Base-by-base conservation (phyloP, 2,888 invertebrate genomes). In the Seladonia tumulorum region DNA sequence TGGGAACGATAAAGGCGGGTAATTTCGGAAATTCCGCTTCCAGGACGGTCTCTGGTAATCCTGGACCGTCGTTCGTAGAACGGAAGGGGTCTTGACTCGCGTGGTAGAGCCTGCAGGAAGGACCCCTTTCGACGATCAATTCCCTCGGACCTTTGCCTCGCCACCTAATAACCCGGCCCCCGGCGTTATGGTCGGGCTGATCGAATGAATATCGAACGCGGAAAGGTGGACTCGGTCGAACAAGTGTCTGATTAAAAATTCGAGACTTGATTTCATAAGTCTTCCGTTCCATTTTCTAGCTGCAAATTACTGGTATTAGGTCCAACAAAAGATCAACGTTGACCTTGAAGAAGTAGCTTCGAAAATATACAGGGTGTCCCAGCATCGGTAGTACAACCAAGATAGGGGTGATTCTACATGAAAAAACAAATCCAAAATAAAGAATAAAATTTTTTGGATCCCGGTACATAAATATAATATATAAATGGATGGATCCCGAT, bases 1-100 rank as follows among this genome's bases (percentile, higher is more conserved):
- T n/a, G 18, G 42, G 49, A 74, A 47, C 70, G 73, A 71, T 79
- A 76, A 75, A 75, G 57, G n/a, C 66, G 75, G 53, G 66, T 39
- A 39, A 72, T 71, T 25, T 29, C 29, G 71, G 57, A 73, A 78
- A 57, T 71, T 71, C 71, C 57, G 22, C 29, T 18, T 45, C 70
- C 42, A 16, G 70, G 25, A 16, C 10, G 53, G 25, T 39, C 14
- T 77, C 42, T 18, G 39, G 77, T n/a, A 35, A 76, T 70, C 68
- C 25, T 39, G n/a, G 5, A 18, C 12, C 49, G 18, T 18, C 77
- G 39, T 25, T 12, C 49, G 39, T 25, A 18, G 29, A 25, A 5
- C 18, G 2, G 35, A 70, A 71, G 53, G 68, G 35, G 74, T 25
- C 25, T 29, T 29, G 63, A 53, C 45, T 45, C 66, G 68, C 66